Evolutionary conservation across 2,888 invertebrate genomes (phyloP), one percentile per base, ranked within the genome.

Genomic region (Archaeoteleia sp.): DNA sequence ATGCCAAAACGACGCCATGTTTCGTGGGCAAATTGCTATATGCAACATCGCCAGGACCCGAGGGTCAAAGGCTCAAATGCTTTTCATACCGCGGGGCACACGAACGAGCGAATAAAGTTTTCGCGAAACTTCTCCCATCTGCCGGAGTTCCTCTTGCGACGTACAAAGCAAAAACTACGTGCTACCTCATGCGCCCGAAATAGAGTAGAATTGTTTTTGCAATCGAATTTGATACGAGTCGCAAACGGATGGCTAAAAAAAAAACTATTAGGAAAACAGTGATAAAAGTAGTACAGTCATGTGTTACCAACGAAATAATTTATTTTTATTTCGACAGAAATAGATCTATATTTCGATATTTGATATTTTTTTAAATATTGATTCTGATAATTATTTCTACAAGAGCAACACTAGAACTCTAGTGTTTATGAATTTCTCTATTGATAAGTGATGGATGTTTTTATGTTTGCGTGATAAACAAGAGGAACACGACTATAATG

Each of bases 51-150:
- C 3, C 3, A 17, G 10, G 40, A 32, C 32, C 34, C 40, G 32
- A 1, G 35, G 43, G 60, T 60, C 43, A 29, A 20, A 60, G 43
- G 15, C 43, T 42, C 40, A 43, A 37, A 54, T 62, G 54, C 40
- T 62, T 62, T 45, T 61, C 51, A 43, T 61, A 61, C 61, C 37
- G 51, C 37, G 27, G 48, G 54, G 42, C 42, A 62, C 53, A 27
- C 25, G 20, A 48, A 37, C 29, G 37, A 32, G 30, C 12, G 32
- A 48, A 53, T 45, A 48, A 62, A 61, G 48, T 54, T 62, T 62
- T 62, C 25, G 32, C 20, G 32, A 39, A 53, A 62, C 51, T 62
- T 45, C 12, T 30, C 25, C 7, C 8, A 12, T 43, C 14, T 39
- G 27, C 29, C 37, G 40, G 30, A 46, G 30, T 20, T 34, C 29